Base-by-base conservation (phyloP, 92 coral and sea anemone genomes). In the Phenganax stokvisi region DNA sequence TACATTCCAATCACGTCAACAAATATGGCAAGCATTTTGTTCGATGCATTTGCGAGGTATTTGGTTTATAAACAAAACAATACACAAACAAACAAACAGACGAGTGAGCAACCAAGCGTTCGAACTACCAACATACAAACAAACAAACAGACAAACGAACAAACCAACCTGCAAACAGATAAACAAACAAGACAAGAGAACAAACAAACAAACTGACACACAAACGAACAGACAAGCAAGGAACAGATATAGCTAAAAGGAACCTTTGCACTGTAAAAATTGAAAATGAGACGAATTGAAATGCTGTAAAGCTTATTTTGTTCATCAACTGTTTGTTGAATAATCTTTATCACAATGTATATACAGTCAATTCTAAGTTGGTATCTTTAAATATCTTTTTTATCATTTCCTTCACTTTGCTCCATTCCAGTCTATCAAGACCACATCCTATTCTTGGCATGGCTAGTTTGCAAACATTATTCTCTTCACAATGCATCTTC, bases 401-500 rank as follows among this genome's bases (percentile, higher is more conserved):
- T 77, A 93, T 87, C 60, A 89, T 80, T 6, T 84, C 69, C 81
- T 60, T 66, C 44, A 91, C 98, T 76, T 80, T 81, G 44, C 84
- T 8, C 98, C 98, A 93, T 12, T 91, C 82, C 15, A 93, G 83
- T 10, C 87, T 82, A 86, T 93, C 98, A 51, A 93, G 84, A 56
- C 98, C 98, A 69, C 98, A 93, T 31, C 98, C 98, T 28, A 93
- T 93, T 65, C 79, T 80, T 31, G 98, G 98, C 97, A 93, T 93
- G 54, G 93, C 89, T 57, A 93, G 60, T 64, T 81, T 72, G 54
- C 80, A 85, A 12, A 93, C 92, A 12, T 72, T 75, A 76, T 93
- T 88, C 6, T 64, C 73, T 9, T 73, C 52, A 80, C 92, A 90
- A 74, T 93, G 97, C 1, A 81, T 84, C 78, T 77, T 84, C 94